These are phyloP conservation scores for Heliconius hortense DNA, from an alignment of 2,888 invertebrate genomes.

Conservation along the genomic window DNA sequence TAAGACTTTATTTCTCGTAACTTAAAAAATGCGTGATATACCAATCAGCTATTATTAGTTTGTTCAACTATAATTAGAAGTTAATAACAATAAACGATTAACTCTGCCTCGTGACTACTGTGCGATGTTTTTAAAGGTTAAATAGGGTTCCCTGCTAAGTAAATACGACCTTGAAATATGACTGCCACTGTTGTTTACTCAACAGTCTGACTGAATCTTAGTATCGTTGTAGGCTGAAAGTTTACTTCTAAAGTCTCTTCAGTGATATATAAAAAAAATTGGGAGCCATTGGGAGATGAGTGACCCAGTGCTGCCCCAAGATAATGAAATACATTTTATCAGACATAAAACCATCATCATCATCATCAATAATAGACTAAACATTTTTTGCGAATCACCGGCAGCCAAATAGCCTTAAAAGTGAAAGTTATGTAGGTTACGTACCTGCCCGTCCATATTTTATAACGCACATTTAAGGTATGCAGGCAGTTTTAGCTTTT, in stretches of 20 bases:
- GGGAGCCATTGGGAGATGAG: neutral
- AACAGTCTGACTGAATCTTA: neutral
- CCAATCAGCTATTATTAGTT: neutral
- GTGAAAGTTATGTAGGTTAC: constrained; percentile 42
- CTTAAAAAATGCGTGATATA: neutral
- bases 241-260: neutral
- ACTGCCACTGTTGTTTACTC: neutral
- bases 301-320: neutral
- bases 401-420: constrained; percentile 35
- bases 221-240: neutral
- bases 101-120: neutral
- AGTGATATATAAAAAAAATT: neutral
- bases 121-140: constrained; percentile 6
- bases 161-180: neutral
- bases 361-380: constrained; percentile 1
- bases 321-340: neutral
- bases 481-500: neutral
- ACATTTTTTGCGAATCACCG: constrained; percentile 29
- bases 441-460: constrained; percentile 25
- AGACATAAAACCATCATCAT: neutral
- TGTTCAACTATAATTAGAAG: neutral
- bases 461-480: neutral
- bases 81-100: constrained; percentile 7
- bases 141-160: neutral
- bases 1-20: neutral